Evolutionary conservation across 2,888 invertebrate genomes (phyloP), one percentile per base, ranked within the genome.

Genomic region (Pocota personata): DNA sequence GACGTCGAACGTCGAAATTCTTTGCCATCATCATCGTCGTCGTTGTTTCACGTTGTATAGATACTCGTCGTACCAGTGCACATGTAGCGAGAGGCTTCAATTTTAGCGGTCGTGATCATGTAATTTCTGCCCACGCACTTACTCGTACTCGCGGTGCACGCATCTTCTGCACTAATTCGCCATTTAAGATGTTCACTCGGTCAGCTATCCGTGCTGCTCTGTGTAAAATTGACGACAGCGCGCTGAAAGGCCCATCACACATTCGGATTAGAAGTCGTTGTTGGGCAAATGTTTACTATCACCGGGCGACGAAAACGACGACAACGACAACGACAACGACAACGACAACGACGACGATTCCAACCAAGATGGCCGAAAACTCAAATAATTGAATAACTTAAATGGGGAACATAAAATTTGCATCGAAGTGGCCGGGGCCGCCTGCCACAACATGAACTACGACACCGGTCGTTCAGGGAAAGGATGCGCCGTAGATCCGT

Each of bases 81-180:
- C 67, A 80, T 79, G 76, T 67, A 79, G 58, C 62, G 48, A 64
- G 52, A 72, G 86, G 46, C 86, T 82, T 86, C 86, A 86, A 86
- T 90, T 90, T 91, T 91, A 92, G 91, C 91, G 90, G 89, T 91
- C 91, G 91, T 92, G 91, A 91, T 92, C 91, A 90, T 91, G 92
- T 91, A 91, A 92, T 91, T 91, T 90, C 92, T 91, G 89, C 91
- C 91, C 91, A 91, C 91, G 91, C 91, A 91, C 89, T 86, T 80
- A 87, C 86, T 86, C 66, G 64, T 80, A 87, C 86, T 86, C 66
- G 64, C 66, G 57, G 72, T 77, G 86, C 86, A 86, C 86, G 86
- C 86, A 86, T 86, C 86, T 86, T 69, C 52, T 86, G 86, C 82
- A 86, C 86, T 86, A 86, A 86, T 86, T 86, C 86, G 82, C 86